Conservation (phyloP, 2,797 vertebrate genomes). For the Danio albolineatus region DNA sequence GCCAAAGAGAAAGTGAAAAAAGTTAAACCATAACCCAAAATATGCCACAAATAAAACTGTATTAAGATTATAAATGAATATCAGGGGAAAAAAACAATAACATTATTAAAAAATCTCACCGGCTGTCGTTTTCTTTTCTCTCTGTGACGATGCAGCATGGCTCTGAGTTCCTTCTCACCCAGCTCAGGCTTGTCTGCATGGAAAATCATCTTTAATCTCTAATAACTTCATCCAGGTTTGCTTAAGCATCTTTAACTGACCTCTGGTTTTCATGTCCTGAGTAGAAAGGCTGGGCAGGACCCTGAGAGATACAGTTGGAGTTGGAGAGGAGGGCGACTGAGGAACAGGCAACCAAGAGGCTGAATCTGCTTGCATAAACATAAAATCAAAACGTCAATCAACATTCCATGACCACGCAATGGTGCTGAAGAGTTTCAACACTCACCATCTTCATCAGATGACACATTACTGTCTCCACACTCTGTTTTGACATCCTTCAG, state of each 20-base stretch:
- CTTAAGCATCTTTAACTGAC: slow-evolving; percentile 71
- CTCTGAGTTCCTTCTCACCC: slow-evolving; percentile 88
- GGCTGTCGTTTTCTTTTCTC: slow-evolving; percentile 95
- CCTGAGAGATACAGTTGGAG: slow-evolving; percentile 85
- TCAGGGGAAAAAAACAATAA: background rate
- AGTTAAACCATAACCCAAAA: background rate
- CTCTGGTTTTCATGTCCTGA: slow-evolving; percentile 93
- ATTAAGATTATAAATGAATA: background rate
- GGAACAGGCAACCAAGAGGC: slow-evolving; percentile 77
- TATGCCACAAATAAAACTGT: slow-evolving; percentile 1
- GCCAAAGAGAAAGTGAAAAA: background rate
- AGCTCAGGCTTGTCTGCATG: slow-evolving; percentile 89
- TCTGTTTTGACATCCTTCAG: slow-evolving; percentile 92
- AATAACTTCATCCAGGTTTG: background rate
- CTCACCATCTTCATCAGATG: slow-evolving; percentile 96
- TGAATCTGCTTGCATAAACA: slow-evolving; percentile 68
- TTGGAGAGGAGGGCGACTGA: slow-evolving; percentile 83
- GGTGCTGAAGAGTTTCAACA: background rate
- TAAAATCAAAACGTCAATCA: background rate
- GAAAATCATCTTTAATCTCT: slow-evolving; percentile 1
- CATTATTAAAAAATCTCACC: slow-evolving; percentile 81
- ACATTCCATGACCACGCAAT: background rate
- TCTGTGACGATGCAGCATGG: slow-evolving; percentile 89
- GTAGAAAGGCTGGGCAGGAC: slow-evolving; percentile 92
- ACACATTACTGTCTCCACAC: slow-evolving; percentile 90